Base-by-base conservation (phyloP, 2,797 vertebrate species). In the Botia kubotai region DNA sequence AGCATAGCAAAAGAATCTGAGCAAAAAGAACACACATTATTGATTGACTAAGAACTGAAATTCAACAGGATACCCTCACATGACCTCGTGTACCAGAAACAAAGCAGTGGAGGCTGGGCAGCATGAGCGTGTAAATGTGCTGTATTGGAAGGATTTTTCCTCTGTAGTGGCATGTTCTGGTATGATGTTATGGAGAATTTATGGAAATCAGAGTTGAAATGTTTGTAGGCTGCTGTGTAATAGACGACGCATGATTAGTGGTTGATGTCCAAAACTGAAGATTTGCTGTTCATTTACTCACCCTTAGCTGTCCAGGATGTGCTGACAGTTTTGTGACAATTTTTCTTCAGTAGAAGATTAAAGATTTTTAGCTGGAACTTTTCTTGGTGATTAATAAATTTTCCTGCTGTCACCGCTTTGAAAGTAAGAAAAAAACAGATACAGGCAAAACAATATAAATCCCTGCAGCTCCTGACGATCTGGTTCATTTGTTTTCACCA, bases 401-500 rank as follows among this genome's bases (percentile, higher is more conserved):
- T 46, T 46, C 8, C 43, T 46, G 43, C 8, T 46, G 43, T 46
- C 43, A 46, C 43, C 43, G 6, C 36, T 39, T 39, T 39, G 36
- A 39, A 39, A 46, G 0, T 46, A 8, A 46, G 43, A 46, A 10
- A 8, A 8, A 46, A 10, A 26, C 23, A 26, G 23, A 26, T 26
- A 26, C 23, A 26, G 23, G 23, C 23, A 26, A 26, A 26, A 26
- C 23, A 26, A 26, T 26, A 26, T 26, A 26, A 26, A 26, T 26
- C 23, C 23, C 23, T 26, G 23, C 23, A 26, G 23, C 23, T 26
- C 23, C 1, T 26, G 23, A 26, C 2, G 23, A 43, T 43, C 60
- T 2, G 57, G 16, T 63, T 75, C 7, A 33, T 75, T 63, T 50
- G 16, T 63, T 62, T 50, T 75, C 21, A 75, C 58, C 11, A 63